A percentile compares a stretch with the other conserved stretches of the same genome.
These are phyloP conservation scores for Tetramorium simillimum DNA, from an alignment of 1,140 invertebrate species.

Conservation along the genomic window DNA sequence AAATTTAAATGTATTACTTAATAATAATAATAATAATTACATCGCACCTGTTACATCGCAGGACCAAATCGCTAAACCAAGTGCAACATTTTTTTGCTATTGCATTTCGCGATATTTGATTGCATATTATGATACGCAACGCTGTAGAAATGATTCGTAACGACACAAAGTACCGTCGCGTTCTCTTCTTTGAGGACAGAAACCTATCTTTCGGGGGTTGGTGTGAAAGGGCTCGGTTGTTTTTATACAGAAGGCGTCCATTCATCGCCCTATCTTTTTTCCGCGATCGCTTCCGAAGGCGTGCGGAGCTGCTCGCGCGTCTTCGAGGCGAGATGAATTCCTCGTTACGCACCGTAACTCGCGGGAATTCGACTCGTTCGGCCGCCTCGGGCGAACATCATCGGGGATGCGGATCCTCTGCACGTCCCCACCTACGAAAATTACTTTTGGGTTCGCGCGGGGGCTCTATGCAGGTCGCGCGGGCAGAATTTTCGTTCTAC, in stretches of 20 bases:
- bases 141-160: not conserved
- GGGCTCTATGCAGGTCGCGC: slow-evolving; percentile 5
- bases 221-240: not conserved
- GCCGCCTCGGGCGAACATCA: not conserved
- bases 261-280: slow-evolving; percentile 30
- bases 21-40: not conserved
- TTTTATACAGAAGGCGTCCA: slow-evolving; percentile 13
- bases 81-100: not conserved
- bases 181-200: not conserved
- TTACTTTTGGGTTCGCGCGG: slow-evolving; percentile 37
- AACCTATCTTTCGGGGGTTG: slow-evolving; percentile 17
- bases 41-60: not conserved
- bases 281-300: not conserved
- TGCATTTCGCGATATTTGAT: not conserved
- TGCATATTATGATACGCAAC: not conserved
- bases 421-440: not conserved
- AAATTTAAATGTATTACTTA: not conserved
- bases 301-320: not conserved
- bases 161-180: not conserved
- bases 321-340: slow-evolving; percentile 27
- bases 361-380: slow-evolving; percentile 20
- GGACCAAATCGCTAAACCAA: not conserved
- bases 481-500: slow-evolving; percentile 55
- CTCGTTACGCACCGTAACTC: slow-evolving; percentile 2
- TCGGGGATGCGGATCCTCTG: not conserved